A percentile compares a stretch with the other conserved stretches of the same genome.
Conservation (phyloP, 1,140 invertebrate species). For the Tetragnatha versicolor region DNA sequence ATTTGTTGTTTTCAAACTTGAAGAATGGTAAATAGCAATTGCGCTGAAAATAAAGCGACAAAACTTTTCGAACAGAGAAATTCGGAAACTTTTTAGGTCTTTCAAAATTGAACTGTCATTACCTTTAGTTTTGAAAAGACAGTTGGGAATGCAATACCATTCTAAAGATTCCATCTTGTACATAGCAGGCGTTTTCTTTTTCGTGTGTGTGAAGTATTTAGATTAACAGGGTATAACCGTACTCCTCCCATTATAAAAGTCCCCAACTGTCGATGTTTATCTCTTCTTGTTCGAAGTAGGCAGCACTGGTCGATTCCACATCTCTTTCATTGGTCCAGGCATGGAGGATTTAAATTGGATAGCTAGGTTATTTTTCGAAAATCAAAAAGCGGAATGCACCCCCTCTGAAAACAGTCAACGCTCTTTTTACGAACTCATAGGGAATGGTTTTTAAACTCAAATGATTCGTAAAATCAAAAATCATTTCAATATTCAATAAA, state of each 20-base stretch:
- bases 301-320: slow-evolving; percentile 32
- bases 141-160: background rate
- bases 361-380: background rate
- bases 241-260: background rate
- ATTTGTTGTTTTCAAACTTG: too few species aligned
- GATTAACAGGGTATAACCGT: slow-evolving; percentile 32
- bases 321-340: slow-evolving; percentile 34
- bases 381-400: background rate
- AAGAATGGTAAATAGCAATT: background rate
- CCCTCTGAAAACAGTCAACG: too few species aligned
- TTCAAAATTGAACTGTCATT: too few species aligned
- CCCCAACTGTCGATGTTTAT: slow-evolving; percentile 18
- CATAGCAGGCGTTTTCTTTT: slow-evolving; percentile 37
- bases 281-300: slow-evolving; percentile 36
- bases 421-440: too few species aligned
- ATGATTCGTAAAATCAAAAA: too few species aligned
- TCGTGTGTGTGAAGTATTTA: slow-evolving; percentile 39
- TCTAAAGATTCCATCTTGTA: background rate
- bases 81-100: background rate
- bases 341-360: slow-evolving; percentile 8
- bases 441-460: background rate
- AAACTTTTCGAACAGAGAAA: background rate
- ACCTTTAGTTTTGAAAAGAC: background rate
- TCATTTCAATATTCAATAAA: background rate
- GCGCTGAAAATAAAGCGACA: background rate